Conservation (phyloP, 92 coral and sea anemone species). For the Actinostola sp. region DNA sequence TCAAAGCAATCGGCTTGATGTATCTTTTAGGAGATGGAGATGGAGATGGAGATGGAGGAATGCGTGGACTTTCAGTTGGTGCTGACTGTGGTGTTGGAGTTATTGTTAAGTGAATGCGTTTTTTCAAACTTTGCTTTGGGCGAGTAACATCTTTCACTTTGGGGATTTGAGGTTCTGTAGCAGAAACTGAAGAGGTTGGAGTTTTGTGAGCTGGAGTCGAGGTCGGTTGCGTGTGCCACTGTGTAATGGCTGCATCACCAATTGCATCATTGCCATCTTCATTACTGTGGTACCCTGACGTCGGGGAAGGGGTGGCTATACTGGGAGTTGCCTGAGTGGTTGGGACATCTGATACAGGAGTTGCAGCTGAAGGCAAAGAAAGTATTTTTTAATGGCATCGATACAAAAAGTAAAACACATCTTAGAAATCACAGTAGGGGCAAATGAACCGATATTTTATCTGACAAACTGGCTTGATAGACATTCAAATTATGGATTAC, state of each 20-base stretch:
- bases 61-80: neutral
- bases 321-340: constrained; percentile 6
- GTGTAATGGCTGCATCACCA: constrained; percentile 12
- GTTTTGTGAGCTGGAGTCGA: constrained; percentile 2
- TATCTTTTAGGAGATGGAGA: neutral
- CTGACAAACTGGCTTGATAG: no score
- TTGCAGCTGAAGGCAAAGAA: neutral
- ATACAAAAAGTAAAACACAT: neutral
- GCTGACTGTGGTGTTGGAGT: constrained; percentile 9
- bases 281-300: constrained; percentile 1
- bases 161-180: neutral
- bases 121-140: neutral
- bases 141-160: neutral
- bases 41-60: no score
- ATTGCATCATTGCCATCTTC: constrained; percentile 12
- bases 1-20: no score
- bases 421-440: neutral
- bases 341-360: neutral
- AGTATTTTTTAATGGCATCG: neutral
- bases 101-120: neutral
- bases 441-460: no score
- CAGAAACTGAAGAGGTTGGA: neutral
- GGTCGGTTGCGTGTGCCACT: constrained; percentile 11
- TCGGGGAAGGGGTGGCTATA: constrained; percentile 22
- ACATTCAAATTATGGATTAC: no score